phyloP scores from a whole-genome alignment of 2,113 vertebrate genomes.

The Choloepus hoffmanni region DNA sequence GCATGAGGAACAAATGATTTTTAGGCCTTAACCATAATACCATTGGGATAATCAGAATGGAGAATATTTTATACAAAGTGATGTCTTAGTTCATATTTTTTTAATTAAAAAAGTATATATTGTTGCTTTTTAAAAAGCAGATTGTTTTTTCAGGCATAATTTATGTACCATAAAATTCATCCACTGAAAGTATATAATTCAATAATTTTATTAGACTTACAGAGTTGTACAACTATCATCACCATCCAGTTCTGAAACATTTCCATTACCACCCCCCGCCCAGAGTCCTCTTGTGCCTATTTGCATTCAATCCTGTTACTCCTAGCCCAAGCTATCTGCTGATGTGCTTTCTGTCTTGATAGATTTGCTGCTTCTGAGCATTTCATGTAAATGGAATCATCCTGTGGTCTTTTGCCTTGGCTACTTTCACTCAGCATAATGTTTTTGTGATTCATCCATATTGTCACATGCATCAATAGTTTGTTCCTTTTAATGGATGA shows the following conservation, averaged over 20 bases:
- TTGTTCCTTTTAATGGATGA: no score
- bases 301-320: background rate
- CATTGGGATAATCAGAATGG: background rate
- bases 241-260: background rate
- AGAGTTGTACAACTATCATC: background rate
- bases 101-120: background rate
- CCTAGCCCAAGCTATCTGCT: accelerated
- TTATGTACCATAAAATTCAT: background rate
- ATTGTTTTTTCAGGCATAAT: background rate
- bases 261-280: background rate
- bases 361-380: background rate
- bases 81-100: background rate
- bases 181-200: background rate
- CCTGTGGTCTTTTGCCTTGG: background rate
- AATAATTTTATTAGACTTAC: background rate
- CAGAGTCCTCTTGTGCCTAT: background rate
- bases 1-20: background rate
- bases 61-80: background rate
- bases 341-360: background rate
- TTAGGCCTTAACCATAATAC: background rate
- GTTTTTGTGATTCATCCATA: background rate
- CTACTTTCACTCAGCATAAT: background rate
- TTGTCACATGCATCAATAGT: no score
- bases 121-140: background rate
- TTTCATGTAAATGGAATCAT: no score